These are phyloP conservation scores for Phalacrocorax pelagicus DNA, from an alignment of 2,113 vertebrate genomes.

Conservation along the genomic window DNA sequence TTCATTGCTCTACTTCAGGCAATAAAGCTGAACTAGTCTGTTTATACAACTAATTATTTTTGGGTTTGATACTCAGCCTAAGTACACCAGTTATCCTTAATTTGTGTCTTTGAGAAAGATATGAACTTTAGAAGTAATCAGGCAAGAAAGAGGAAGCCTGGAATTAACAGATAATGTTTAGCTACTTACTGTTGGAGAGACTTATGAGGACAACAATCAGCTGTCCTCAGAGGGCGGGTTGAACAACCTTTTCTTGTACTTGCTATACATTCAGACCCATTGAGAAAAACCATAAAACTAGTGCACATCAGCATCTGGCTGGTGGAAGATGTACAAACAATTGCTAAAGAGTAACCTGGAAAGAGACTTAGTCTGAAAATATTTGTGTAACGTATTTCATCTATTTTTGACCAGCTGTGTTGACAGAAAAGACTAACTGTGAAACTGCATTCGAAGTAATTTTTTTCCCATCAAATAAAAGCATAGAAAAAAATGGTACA, in stretches of 20 bases:
- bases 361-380: neutral
- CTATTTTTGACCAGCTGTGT: conserved; percentile 1
- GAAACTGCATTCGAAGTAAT: neutral
- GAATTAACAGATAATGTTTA: neutral
- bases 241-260: neutral
- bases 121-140: neutral
- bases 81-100: neutral
- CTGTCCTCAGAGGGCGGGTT: neutral
- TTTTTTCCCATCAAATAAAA: neutral
- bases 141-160: neutral
- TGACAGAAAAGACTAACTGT: neutral
- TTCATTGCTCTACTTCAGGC: neutral
- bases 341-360: neutral
- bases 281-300: neutral
- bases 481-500: neutral
- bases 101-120: neutral
- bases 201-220: neutral
- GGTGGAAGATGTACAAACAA: neutral
- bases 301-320: neutral
- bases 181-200: neutral
- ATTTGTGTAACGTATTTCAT: neutral
- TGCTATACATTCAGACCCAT: neutral
- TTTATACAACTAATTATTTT: neutral
- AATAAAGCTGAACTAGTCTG: neutral
- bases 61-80: neutral